Conservation (phyloP, 2,888 invertebrate species). For the Gonocerus acuteangulatus region DNA sequence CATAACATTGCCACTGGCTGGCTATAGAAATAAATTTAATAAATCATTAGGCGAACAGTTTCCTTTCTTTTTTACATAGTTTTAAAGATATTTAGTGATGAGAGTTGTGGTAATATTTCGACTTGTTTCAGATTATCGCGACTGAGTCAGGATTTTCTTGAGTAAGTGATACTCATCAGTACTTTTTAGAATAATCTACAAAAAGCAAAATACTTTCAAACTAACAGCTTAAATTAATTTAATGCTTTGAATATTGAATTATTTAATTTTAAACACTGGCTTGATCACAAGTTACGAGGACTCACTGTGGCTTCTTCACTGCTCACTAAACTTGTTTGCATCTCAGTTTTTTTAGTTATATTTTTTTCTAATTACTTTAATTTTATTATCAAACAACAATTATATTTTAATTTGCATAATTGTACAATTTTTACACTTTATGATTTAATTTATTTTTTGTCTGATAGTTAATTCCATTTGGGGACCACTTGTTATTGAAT, state of each 20-base stretch:
- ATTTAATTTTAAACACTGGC: too few relatives aligned
- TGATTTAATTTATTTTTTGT: conserved; percentile 6
- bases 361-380: not conserved
- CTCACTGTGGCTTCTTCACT: conserved; percentile 20
- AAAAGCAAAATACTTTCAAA: too few relatives aligned
- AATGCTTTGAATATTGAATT: too few relatives aligned
- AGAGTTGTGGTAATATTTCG: not conserved
- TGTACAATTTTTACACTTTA: conserved; percentile 5
- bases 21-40: conserved; percentile 46
- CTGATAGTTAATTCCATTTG: conserved; percentile 20
- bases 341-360: not conserved
- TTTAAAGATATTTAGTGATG: not conserved
- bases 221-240: too few relatives aligned
- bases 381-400: not conserved
- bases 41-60: not conserved
- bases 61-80: not conserved
- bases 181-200: too few relatives aligned
- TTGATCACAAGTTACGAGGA: too few relatives aligned
- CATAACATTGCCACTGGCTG: conserved; percentile 64
- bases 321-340: conserved; percentile 17
- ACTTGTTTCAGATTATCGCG: conserved; percentile 22
- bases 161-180: too few relatives aligned
- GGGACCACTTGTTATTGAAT: conserved; percentile 10
- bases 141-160: conserved; percentile 6
- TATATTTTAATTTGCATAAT: not conserved